phyloP scores from a whole-genome alignment of 1,140 invertebrate genomes.

The Drosophila truncata region DNA sequence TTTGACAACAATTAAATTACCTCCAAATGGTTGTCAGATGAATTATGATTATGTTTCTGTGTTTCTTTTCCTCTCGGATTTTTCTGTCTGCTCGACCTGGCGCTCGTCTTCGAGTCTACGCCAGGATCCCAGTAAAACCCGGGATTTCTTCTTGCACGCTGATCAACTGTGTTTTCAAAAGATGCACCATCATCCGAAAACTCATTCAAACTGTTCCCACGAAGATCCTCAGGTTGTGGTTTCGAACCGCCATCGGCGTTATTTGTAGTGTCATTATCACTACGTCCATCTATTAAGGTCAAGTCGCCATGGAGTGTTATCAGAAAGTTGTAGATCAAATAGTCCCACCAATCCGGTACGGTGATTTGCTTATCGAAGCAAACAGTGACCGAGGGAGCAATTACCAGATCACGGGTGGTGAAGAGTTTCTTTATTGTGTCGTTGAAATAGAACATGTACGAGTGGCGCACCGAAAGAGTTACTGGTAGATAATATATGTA shows the following conservation, averaged over 20 bases:
- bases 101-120: background rate
- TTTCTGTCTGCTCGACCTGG: background rate
- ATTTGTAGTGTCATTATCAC: background rate
- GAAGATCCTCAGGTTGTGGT: no score
- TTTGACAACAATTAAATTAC: background rate
- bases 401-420: slow-evolving; percentile 43
- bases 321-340: slow-evolving; percentile 57
- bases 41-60: background rate
- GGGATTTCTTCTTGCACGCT: background rate
- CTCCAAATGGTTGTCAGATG: background rate
- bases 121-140: background rate
- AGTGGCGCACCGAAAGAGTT: slow-evolving; percentile 64
- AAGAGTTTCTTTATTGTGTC: slow-evolving; percentile 70
- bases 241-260: no score
- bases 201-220: no score
- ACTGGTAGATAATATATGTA: slow-evolving; percentile 36
- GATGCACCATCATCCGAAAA: no score
- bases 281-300: background rate
- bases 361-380: slow-evolving; percentile 68
- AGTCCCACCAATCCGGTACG: slow-evolving; percentile 72
- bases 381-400: slow-evolving; percentile 53
- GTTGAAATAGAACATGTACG: slow-evolving; percentile 81
- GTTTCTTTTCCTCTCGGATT: background rate
- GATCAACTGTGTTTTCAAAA: background rate
- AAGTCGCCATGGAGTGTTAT: slow-evolving; percentile 64